phyloP scores from a whole-genome alignment of 2,113 vertebrate genomes.

The Sakesphorus luctuosus region DNA sequence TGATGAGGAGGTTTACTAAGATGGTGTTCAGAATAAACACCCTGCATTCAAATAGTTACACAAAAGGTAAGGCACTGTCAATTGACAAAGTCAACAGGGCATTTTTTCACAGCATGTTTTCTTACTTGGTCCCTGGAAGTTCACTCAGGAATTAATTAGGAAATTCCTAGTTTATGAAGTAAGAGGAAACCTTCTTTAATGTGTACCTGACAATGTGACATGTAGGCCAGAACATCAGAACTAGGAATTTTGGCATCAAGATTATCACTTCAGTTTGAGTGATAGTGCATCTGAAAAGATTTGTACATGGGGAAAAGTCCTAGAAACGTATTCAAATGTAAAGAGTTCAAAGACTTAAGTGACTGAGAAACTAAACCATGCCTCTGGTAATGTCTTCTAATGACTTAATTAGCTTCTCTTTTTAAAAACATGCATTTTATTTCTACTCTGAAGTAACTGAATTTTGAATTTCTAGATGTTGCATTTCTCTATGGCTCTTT shows the following conservation, averaged over 20 bases:
- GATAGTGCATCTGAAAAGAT: background rate
- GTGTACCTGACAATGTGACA: background rate
- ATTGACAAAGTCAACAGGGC: background rate
- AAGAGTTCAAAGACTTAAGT: background rate
- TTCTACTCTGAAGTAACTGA: background rate
- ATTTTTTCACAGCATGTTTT: background rate
- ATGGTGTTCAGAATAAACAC: background rate
- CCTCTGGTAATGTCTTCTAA: background rate
- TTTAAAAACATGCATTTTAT: background rate
- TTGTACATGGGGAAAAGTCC: background rate
- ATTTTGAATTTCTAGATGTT: background rate
- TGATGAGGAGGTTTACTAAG: background rate
- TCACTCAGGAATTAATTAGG: background rate
- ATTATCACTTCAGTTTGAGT: background rate
- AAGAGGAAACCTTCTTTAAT: background rate
- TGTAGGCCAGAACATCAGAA: background rate
- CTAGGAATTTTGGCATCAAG: background rate
- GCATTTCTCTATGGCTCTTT: background rate
- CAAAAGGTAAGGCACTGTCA: background rate
- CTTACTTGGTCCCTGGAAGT: background rate
- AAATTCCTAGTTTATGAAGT: background rate
- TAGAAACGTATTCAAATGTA: background rate
- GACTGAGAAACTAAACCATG: background rate
- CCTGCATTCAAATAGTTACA: background rate
- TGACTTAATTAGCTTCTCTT: background rate